Evolutionary conservation across 2,888 invertebrate genomes (phyloP).

Genomic region (Agrilus mali): DNA sequence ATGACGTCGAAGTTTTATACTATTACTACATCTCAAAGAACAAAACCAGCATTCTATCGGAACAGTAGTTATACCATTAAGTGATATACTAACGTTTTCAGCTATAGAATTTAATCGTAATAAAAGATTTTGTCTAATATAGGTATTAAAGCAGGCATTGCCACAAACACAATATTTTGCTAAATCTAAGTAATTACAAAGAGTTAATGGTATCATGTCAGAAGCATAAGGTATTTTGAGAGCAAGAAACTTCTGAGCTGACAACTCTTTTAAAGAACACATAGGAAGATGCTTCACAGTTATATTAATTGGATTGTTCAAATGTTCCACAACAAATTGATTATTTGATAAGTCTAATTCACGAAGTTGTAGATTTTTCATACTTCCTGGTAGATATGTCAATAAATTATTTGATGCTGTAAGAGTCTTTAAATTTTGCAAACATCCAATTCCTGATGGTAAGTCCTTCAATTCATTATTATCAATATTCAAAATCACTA

Average conservation of each 20-base stretch:
- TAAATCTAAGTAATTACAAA: constrained; percentile 46
- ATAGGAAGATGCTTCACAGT: constrained; percentile 29
- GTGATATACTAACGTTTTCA: constrained; percentile 30
- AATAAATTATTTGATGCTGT: constrained; percentile 44
- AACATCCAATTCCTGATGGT: constrained; percentile 53
- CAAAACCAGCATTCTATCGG: constrained; percentile 50
- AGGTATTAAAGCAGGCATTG: constrained; percentile 27
- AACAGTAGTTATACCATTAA: constrained; percentile 29
- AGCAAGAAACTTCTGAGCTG: constrained; percentile 41
- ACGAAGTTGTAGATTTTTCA: constrained; percentile 40
- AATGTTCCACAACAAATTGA: constrained; percentile 30
- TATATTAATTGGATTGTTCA: constrained; percentile 8
- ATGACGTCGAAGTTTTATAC: constrained; percentile 21
- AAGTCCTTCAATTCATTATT: constrained; percentile 45
- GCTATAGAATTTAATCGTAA: constrained; percentile 33
- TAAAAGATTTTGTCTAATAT: constrained; percentile 26
- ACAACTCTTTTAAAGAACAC: constrained; percentile 40
- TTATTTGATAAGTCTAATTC: constrained; percentile 47
- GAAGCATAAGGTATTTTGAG: constrained; percentile 41
- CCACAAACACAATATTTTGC: constrained; percentile 53
- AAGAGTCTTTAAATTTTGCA: constrained; percentile 41
- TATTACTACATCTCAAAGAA: constrained; percentile 37
- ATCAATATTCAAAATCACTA: constrained; percentile 51
- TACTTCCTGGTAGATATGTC: constrained; percentile 44
- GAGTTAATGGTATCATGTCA: constrained; percentile 43